These are phyloP conservation scores for Tragopan temminckii DNA, from an alignment of 2,797 vertebrate species.

Conservation along the genomic window DNA sequence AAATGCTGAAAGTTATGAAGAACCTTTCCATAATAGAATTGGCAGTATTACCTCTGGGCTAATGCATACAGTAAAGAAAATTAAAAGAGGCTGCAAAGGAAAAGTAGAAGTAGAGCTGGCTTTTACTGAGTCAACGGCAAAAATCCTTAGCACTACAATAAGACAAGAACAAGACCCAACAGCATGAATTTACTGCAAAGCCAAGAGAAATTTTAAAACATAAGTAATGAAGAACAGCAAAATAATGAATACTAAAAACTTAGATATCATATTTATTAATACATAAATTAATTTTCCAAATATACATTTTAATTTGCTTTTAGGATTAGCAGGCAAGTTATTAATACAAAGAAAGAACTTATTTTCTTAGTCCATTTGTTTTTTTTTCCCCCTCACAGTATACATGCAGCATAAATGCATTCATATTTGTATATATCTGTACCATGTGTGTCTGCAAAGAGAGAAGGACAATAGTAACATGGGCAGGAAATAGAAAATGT, in stretches of 20 bases:
- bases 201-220: not conserved
- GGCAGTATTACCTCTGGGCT: constrained; percentile 7
- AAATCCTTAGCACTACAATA: constrained; percentile 38
- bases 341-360: not conserved
- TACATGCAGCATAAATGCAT: not conserved
- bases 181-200: constrained; percentile 43
- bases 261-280: not conserved
- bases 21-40: not conserved
- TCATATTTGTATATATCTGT: constrained; percentile 19
- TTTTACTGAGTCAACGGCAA: not conserved
- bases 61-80: constrained; percentile 24
- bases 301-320: not conserved
- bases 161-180: not conserved
- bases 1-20: not conserved
- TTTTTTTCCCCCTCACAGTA: not conserved
- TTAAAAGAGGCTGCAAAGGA: constrained; percentile 43
- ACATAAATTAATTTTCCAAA: not conserved
- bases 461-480: constrained; percentile 3
- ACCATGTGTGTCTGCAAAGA: constrained; percentile 37
- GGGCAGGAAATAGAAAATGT: constrained; percentile 64
- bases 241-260: not conserved
- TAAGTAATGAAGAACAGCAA: not conserved
- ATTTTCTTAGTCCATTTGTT: not conserved
- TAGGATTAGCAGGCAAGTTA: not conserved
- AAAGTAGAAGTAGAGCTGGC: constrained; percentile 51